phyloP scores from a whole-genome alignment of 1,140 invertebrate species.

The Hormaphis cornu region DNA sequence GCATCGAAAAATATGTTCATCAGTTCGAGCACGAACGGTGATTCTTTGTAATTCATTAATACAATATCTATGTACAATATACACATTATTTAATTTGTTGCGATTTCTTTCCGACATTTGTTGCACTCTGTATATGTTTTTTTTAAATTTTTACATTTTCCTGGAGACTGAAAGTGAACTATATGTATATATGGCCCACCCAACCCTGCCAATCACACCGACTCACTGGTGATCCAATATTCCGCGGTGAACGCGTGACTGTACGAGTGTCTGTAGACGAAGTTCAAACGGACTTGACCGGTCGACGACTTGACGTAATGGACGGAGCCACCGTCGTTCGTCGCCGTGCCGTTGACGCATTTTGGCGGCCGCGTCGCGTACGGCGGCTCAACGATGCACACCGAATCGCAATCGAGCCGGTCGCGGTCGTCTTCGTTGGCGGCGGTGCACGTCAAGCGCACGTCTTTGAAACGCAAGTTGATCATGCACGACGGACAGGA shows the following conservation, averaged over 20 bases:
- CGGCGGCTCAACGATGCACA: conserved; percentile 1
- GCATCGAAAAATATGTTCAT: too few relatives aligned
- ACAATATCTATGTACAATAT: too few relatives aligned
- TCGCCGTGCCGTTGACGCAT: neutral
- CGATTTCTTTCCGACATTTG: too few relatives aligned
- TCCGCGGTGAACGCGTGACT: neutral
- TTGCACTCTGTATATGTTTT: too few relatives aligned
- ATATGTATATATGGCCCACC: too few relatives aligned
- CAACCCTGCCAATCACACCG: too few relatives aligned
- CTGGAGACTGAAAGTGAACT: too few relatives aligned
- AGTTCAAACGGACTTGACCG: conserved; percentile 2
- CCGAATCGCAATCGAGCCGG: neutral
- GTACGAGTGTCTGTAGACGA: neutral
- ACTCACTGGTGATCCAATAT: conserved; percentile 15
- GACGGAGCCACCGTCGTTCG: neutral
- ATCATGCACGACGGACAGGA: conserved; percentile 63
- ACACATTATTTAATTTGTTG: too few relatives aligned
- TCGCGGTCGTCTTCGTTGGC: conserved; percentile 19
- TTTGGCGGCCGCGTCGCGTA: neutral
- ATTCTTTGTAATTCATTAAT: too few relatives aligned
- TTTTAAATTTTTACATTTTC: too few relatives aligned
- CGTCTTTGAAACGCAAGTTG: conserved; percentile 49
- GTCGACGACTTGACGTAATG: neutral
- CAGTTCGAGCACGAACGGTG: too few relatives aligned
- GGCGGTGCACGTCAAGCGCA: conserved; percentile 42